Percentiles rank a stretch among this genome's conserved stretches.
Conservation (phyloP, 2,888 invertebrate species). For the Altica lythri region DNA sequence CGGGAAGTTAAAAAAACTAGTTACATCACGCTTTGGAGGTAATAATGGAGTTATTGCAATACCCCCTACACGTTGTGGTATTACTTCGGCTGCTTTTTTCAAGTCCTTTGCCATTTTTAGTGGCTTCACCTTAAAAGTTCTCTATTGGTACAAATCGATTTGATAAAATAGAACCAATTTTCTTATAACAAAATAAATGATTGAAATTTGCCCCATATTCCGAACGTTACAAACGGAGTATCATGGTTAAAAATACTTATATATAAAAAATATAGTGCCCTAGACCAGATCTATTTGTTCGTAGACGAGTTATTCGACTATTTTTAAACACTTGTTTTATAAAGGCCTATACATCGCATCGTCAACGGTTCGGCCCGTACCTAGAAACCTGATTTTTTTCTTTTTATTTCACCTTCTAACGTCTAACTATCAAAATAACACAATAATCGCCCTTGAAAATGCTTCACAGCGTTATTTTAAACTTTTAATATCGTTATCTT, state of each 20-base stretch:
- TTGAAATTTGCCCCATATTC: not conserved
- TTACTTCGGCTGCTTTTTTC: too few relatives aligned
- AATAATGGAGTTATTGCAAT: too few relatives aligned
- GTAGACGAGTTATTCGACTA: constrained; percentile 26
- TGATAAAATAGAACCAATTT: too few relatives aligned
- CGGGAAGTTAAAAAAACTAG: too few relatives aligned
- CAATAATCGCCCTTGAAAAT: constrained; percentile 12
- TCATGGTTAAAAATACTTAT: constrained; percentile 17
- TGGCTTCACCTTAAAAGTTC: not conserved
- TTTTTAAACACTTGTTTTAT: constrained; percentile 26
- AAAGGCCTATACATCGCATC: constrained; percentile 17
- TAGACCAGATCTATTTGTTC: constrained; percentile 23
- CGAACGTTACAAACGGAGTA: constrained; percentile 25
- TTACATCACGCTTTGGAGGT: too few relatives aligned
- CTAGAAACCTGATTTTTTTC: constrained; percentile 30
- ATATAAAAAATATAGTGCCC: constrained; percentile 17
- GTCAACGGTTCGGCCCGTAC: constrained; percentile 31
- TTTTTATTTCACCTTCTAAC: constrained; percentile 25
- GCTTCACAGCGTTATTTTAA: not conserved
- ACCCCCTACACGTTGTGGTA: too few relatives aligned
- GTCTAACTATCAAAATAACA: constrained; percentile 14
- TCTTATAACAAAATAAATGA: too few relatives aligned
- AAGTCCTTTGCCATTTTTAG: too few relatives aligned
- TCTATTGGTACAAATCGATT: not conserved
- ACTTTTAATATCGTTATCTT: not conserved